Evolutionary conservation across 2,888 invertebrate genomes (phyloP), one percentile per base, ranked within the genome.

Genomic region (Chaitophorus viminalis): DNA sequence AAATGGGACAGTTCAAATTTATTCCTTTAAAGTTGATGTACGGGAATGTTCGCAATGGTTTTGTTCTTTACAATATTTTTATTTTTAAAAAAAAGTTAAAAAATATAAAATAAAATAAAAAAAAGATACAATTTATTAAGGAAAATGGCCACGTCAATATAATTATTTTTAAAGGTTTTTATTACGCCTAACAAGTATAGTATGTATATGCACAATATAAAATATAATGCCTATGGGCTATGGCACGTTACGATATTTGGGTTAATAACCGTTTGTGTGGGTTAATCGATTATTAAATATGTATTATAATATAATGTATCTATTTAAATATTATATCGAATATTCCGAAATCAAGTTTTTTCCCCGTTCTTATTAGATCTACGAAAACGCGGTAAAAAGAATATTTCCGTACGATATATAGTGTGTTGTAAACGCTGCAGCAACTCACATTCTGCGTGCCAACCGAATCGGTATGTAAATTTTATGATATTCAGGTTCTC

Each of bases 381-480:
- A 70, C 31, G 70, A 3, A 31, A n/a, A 31, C 39, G 18, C 36
- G 36, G 21, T 18, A 18, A 6, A 36, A 33, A 21, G 36, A 25
- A 36, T 21, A 11, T n/a, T 25, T 11, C 39, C 39, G 39, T 39
- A 0, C 74, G 21, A 14, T 21, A n/a, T n/a, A n/a, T n/a, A n/a
- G n/a, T n/a, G n/a, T n/a, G n/a, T n/a, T n/a, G 25, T 36, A 78
- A 60, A 60, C 54, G 78, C 4, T 36, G n/a, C 2, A 46, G 14
- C 46, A 14, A 3, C 46, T 18, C 39, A 21, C 83, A 84, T 68
- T 85, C 77, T 52, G 9, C 21, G 79, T 8, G 33, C 54, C 36
- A 36, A 74, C 76, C 76, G 68, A 76, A 85, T 77, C 65, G 68
- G 68, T 85, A 85, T 85, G 46, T 77, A 85, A 84, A 85, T 85